Evolutionary conservation across 2,888 invertebrate species (phyloP).

Genomic region (Monoplex corrugatus): DNA sequence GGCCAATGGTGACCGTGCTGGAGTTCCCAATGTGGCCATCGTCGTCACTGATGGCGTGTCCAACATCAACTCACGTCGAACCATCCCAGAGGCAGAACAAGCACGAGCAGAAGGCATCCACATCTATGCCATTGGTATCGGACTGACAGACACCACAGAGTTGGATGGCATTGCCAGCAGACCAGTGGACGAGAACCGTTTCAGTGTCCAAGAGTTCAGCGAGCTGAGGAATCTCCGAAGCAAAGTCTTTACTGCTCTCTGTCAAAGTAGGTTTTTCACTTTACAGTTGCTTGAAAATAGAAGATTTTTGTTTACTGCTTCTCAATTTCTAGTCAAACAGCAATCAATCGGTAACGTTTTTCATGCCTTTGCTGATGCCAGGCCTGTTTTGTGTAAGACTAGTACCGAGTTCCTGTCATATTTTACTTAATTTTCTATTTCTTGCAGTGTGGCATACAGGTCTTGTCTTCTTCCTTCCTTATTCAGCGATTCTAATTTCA

Average conservation of each 20-base stretch:
- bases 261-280: slow-evolving; percentile 41
- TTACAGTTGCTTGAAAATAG: no score
- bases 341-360: no score
- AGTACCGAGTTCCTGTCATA: no score
- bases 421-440: no score
- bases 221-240: slow-evolving; percentile 60
- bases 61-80: slow-evolving; percentile 72
- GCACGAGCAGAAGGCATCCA: slow-evolving; percentile 64
- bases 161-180: slow-evolving; percentile 68
- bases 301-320: no score
- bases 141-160: slow-evolving; percentile 62
- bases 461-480: no score
- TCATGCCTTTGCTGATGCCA: no score
- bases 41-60: slow-evolving; percentile 79
- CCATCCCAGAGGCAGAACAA: slow-evolving; percentile 72
- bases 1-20: slow-evolving; percentile 72
- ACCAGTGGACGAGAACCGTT: slow-evolving; percentile 66
- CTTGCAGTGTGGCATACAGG: no score
- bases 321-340: no score
- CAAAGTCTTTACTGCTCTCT: slow-evolving; percentile 61
- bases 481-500: no score
- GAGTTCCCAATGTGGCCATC: slow-evolving; percentile 70
- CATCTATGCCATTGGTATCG: slow-evolving; percentile 73
- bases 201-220: slow-evolving; percentile 64
- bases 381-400: no score